These are phyloP conservation scores for Parambassis ranga DNA, from an alignment of 2,797 vertebrate genomes.

Conservation along the genomic window DNA sequence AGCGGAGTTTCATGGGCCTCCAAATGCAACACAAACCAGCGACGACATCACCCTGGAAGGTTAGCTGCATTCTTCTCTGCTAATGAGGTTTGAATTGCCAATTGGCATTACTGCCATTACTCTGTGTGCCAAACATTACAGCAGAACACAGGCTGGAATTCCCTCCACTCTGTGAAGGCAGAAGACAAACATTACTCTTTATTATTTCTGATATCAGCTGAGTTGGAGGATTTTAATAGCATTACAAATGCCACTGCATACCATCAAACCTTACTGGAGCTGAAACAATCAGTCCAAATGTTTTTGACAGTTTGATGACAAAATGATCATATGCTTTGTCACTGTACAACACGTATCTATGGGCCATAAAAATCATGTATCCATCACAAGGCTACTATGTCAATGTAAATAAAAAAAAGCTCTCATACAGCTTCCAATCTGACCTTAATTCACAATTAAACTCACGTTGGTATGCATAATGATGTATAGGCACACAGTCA, in stretches of 20 bases:
- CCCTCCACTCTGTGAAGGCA: not conserved
- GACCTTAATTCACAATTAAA: no score
- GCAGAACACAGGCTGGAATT: slow-evolving; percentile 17
- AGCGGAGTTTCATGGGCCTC: slow-evolving; percentile 8
- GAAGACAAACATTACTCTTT: not conserved
- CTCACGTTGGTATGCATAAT: not conserved
- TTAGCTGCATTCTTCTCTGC: slow-evolving; percentile 22
- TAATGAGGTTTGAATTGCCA: slow-evolving; percentile 28
- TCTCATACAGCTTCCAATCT: not conserved
- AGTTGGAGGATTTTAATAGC: no score
- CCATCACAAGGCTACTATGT: no score
- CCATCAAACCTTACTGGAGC: no score
- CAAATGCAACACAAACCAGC: slow-evolving; percentile 7
- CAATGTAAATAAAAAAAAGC: no score
- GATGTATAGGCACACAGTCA: not conserved
- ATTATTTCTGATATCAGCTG: not conserved
- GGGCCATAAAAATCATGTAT: no score
- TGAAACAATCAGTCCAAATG: no score
- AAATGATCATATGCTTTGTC: no score
- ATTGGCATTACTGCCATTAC: slow-evolving; percentile 2
- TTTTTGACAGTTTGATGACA: no score
- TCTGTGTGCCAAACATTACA: slow-evolving; percentile 14
- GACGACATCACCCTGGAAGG: slow-evolving; percentile 4
- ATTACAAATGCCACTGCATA: no score
- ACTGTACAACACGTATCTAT: no score